Conservation (phyloP, 2,113 vertebrate genomes). For the Eretmochelys imbricata region DNA sequence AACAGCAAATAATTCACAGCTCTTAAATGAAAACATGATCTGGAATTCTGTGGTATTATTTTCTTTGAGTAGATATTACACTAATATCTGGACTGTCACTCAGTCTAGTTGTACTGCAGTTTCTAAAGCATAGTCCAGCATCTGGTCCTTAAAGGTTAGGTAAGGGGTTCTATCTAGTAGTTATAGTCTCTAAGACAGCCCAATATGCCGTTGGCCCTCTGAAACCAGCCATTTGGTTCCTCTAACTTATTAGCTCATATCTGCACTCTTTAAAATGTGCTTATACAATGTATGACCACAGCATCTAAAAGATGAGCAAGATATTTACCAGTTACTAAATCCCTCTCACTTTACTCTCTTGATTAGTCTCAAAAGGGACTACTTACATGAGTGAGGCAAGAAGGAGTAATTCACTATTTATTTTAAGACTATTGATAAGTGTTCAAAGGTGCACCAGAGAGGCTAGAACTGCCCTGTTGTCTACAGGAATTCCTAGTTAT, state of each 20-base stretch:
- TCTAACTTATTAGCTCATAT: background rate
- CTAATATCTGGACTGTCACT: fast-evolving
- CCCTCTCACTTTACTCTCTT: background rate
- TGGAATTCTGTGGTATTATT: background rate
- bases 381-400: no score
- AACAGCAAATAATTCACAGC: background rate
- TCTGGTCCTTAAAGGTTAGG: background rate
- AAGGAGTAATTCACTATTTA: background rate
- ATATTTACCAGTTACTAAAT: background rate
- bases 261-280: background rate
- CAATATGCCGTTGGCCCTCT: background rate
- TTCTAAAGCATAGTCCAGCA: background rate
- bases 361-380: background rate
- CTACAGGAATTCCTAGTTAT: background rate
- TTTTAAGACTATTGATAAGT: background rate
- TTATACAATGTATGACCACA: background rate
- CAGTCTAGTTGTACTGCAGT: background rate
- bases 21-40: background rate
- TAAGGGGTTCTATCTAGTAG: background rate
- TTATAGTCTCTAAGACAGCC: background rate
- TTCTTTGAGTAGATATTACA: background rate
- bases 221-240: background rate
- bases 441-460: background rate
- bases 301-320: background rate
- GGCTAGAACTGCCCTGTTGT: background rate